Evolutionary conservation across 2,797 vertebrate genomes (phyloP).

Genomic region (Novumbra hubbsi): DNA sequence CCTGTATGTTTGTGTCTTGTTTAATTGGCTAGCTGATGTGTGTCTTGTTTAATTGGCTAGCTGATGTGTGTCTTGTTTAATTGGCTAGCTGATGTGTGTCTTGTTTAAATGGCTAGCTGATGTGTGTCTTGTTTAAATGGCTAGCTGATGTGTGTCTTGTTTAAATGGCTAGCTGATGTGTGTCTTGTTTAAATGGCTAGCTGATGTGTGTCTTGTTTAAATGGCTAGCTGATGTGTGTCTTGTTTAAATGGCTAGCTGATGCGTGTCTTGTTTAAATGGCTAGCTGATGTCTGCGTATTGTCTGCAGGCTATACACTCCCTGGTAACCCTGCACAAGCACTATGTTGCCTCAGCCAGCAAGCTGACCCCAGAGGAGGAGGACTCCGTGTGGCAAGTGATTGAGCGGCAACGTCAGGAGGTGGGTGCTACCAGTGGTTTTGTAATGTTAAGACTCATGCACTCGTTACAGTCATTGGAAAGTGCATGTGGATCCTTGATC

Average conservation of each 20-base stretch:
- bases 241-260: neutral
- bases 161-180: neutral
- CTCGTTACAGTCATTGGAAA: neutral
- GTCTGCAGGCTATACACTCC: conserved; percentile 73
- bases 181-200: neutral
- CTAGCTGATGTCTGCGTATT: conserved; percentile 6
- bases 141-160: neutral
- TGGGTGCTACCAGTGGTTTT: conserved; percentile 36
- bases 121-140: neutral
- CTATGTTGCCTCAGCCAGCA: conserved; percentile 74
- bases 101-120: neutral
- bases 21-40: neutral
- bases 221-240: neutral
- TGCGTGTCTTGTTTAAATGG: neutral
- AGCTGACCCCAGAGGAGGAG: conserved; percentile 76
- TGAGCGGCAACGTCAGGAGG: conserved; percentile 78
- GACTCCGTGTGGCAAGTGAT: conserved; percentile 81
- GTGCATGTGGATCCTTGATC: too few species aligned
- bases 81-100: neutral
- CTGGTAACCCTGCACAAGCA: conserved; percentile 77
- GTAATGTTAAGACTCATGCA: neutral
- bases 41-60: neutral
- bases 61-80: neutral
- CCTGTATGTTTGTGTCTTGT: neutral
- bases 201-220: neutral